Conservation (phyloP, 2,113 vertebrate genomes). For the Caranx melampygus region DNA sequence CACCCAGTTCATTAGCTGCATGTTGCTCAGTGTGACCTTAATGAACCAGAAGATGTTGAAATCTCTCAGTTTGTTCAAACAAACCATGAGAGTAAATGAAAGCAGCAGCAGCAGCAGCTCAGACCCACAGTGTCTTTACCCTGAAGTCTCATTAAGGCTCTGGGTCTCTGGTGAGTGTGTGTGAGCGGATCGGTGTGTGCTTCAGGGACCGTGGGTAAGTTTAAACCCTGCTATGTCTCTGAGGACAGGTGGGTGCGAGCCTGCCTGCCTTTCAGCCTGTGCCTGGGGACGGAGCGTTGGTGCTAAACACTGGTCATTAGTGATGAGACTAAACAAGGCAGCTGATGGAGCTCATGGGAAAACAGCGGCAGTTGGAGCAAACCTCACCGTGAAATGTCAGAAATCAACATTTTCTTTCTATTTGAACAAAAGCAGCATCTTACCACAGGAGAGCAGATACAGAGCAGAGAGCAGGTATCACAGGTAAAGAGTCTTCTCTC, state of each 20-base stretch:
- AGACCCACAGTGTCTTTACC: constrained; percentile 46
- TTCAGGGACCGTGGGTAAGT: constrained; percentile 64
- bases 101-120: neutral
- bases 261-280: constrained; percentile 21
- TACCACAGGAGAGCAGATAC: no score
- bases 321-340: constrained; percentile 61
- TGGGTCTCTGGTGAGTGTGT: constrained; percentile 46
- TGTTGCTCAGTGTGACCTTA: no score
- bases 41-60: no score
- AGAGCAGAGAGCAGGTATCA: neutral
- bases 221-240: constrained; percentile 62
- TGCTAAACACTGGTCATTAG: constrained; percentile 79
- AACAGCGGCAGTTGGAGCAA: neutral
- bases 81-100: neutral
- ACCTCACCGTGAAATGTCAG: neutral
- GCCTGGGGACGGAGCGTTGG: constrained; percentile 48
- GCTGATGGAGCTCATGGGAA: constrained; percentile 44
- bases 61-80: neutral
- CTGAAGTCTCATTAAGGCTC: constrained; percentile 69
- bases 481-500: neutral
- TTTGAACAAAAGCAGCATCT: neutral
- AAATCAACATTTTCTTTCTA: neutral
- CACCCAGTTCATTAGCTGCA: no score
- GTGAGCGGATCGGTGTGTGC: constrained; percentile 51
- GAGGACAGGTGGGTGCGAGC: constrained; percentile 6